These are phyloP conservation scores for Delia radicum DNA, from an alignment of 1,140 invertebrate species.

Conservation along the genomic window DNA sequence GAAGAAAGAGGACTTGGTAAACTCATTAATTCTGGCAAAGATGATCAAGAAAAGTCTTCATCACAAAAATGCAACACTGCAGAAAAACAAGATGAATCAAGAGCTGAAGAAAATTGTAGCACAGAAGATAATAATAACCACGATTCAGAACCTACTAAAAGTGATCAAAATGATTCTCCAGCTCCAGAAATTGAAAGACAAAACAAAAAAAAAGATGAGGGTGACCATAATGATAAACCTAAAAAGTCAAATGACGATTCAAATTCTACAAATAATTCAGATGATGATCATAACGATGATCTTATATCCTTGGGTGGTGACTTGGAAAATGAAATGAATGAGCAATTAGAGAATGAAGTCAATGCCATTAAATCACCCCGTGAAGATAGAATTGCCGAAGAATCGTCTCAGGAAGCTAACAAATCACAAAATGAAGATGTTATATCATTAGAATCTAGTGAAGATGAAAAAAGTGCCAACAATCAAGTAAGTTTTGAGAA, in stretches of 20 bases:
- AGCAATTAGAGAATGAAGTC: constrained; percentile 38
- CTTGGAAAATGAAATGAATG: constrained; percentile 43
- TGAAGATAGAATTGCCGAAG: constrained; percentile 8
- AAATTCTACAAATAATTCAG: neutral
- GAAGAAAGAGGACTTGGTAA: constrained; percentile 39
- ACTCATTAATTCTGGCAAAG: too few species aligned
- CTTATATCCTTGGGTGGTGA: constrained; percentile 52
- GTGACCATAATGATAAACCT: neutral
- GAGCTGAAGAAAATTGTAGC: neutral
- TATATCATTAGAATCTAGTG: constrained; percentile 49
- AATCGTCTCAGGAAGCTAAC: constrained; percentile 22
- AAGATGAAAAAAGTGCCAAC: constrained; percentile 42
- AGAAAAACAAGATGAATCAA: neutral
- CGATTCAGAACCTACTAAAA: neutral
- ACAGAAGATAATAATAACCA: neutral
- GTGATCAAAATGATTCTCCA: neutral
- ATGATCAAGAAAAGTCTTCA: neutral
- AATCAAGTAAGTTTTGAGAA: constrained; percentile 30
- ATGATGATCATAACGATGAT: constrained; percentile 51
- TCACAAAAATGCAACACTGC: neutral
- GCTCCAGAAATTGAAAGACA: neutral
- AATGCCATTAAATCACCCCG: neutral
- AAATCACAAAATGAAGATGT: constrained; percentile 42
- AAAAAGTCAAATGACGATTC: neutral
- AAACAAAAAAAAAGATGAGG: neutral